These are phyloP conservation scores for Leptocoma aspasia DNA, from an alignment of 2,113 vertebrate genomes.

Conservation along the genomic window DNA sequence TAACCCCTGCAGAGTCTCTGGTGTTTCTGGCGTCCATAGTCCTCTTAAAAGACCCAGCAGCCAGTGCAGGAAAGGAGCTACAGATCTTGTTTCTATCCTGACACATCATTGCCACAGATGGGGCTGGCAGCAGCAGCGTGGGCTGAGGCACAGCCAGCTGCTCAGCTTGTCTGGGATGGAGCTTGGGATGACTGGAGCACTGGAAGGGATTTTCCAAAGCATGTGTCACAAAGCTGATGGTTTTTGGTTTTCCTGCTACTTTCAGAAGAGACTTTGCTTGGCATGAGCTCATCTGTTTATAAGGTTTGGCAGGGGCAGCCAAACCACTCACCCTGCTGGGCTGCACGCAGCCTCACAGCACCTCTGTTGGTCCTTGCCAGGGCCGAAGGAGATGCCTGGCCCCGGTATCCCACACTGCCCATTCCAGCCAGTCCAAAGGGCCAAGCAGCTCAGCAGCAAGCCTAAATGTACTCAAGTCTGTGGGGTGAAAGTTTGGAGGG, in stretches of 20 bases:
- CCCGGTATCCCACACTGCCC: background rate
- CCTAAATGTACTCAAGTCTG: background rate
- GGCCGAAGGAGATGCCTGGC: background rate
- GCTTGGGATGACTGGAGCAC: background rate
- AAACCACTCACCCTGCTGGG: background rate
- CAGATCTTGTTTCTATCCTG: background rate
- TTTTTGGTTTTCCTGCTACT: background rate
- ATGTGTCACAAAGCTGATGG: background rate
- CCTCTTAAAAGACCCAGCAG: background rate
- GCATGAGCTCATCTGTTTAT: background rate
- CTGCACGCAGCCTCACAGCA: background rate
- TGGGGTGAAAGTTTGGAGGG: background rate
- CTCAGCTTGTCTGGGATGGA: background rate
- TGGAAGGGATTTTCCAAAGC: constrained; percentile 14
- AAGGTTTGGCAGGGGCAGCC: background rate
- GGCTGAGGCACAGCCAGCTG: background rate
- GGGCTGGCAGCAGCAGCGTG: background rate
- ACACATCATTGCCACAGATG: background rate
- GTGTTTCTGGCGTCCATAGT: background rate
- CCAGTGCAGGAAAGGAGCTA: background rate
- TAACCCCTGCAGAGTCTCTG: background rate
- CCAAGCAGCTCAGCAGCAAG: background rate
- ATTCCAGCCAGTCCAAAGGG: background rate
- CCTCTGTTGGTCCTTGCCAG: background rate
- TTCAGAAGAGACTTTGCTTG: background rate